Evolutionary conservation across 2,113 vertebrate species (phyloP).

Genomic region (Eurystomus gularis): DNA sequence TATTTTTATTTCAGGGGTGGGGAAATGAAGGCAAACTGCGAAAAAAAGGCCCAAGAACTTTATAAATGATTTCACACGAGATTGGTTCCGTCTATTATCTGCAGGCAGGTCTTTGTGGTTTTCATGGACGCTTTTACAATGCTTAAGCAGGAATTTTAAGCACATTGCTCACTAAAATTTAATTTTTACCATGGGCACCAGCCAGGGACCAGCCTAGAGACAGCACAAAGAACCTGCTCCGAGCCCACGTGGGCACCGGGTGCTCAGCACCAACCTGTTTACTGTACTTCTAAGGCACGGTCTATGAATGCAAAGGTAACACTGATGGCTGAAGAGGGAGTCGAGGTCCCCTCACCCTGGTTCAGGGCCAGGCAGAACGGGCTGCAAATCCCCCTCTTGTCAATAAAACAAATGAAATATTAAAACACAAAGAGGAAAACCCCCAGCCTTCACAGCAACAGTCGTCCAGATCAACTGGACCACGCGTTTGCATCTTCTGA

Average conservation of each 20-base stretch:
- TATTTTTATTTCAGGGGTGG: slow-evolving; percentile 32
- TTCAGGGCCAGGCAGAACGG: neutral
- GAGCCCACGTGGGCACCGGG: neutral
- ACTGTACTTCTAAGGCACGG: neutral
- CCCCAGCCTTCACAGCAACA: neutral
- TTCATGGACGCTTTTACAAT: neutral
- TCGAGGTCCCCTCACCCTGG: fast-evolving
- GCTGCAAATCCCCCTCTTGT: neutral
- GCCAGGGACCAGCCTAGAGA: neutral
- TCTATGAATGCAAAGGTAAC: neutral
- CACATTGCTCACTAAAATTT: neutral
- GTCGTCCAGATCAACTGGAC: neutral
- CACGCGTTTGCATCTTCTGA: neutral
- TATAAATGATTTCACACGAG: neutral
- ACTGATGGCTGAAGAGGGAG: neutral
- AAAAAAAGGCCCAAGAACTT: neutral
- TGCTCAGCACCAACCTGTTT: neutral
- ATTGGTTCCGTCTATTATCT: neutral
- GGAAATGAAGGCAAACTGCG: neutral
- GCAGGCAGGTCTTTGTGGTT: neutral
- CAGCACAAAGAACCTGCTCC: neutral
- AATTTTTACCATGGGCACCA: neutral
- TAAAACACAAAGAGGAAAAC: neutral
- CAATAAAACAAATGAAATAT: neutral
- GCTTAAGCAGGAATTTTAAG: neutral